Conservation (phyloP, 1,140 invertebrate genomes). For the fruit fly (Drosophila melanogaster) region Release_6_plus_ISO1_MT NT_033779.5:4559501-4560000, state of each 20-base stretch:
- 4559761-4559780: conserved; percentile 92
- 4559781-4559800: conserved; percentile 90
- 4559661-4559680: conserved; percentile 90
- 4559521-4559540: conserved; percentile 91
- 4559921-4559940: conserved; percentile 94
- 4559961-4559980: conserved; percentile 91
- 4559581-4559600: conserved; percentile 91
- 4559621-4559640: conserved; percentile 92
- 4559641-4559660: conserved; percentile 89
- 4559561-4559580: conserved; percentile 95
- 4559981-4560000: conserved; percentile 92
- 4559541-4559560: conserved; percentile 94
- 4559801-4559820: conserved; percentile 95
- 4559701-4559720: conserved; percentile 93
- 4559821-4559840: conserved; percentile 95
- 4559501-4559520: conserved; percentile 96
- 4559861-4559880: conserved; percentile 92
- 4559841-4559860: conserved; percentile 93
- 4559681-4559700: conserved; percentile 92
- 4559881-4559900: conserved; percentile 92
- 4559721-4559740: conserved; percentile 92
- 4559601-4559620: conserved; percentile 90
- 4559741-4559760: conserved; percentile 93
- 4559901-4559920: conserved; percentile 92
- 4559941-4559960: conserved; percentile 91